Base-by-base conservation (phyloP, 1,140 invertebrate species). In the Heliconius hewitsoni region DNA sequence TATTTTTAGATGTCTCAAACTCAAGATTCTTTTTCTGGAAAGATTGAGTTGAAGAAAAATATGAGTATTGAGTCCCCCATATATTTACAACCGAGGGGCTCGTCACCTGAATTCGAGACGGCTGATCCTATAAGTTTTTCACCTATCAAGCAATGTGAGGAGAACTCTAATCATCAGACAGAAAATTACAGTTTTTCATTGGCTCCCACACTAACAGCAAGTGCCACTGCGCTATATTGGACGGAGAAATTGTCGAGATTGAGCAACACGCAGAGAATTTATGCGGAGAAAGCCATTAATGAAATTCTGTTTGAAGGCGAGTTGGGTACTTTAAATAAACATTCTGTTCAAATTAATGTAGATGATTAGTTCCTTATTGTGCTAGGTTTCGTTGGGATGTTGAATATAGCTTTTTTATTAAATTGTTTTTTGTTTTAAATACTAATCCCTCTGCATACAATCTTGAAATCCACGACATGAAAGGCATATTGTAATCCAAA, bases 261-360 rank as follows among this genome's bases (percentile, higher is more conserved):
- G 3, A 72, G 77, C 11, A 78, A 78, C n/a, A 72, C 77, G 13
- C 85, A 86, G 79, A 82, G 79, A 75, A 37, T 86, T 27, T 85
- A 80, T 13, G 85, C 85, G 8, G 81, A 86, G 39, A 86, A 85
- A 73, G 84, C 85, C 16, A 86, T 86, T 30, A 84, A 85, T 46
- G 84, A 86, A 52, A 73, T 86, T 1, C 70, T 85, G 5, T 78
- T 86, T 34, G 82, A 86, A 77, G 83, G 81, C 16, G 78, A 86
- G 73, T 60, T 86, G 11, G 83, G 82, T 0, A 85, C 81, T 76
- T 76, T 86, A 70, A 72, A 78, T 39, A 86, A 79, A 72, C n/a
- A 76, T 55, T 84, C 83, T 4, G 80, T 86, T 0, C 78, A 76
- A 79, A 84, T 86, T 50, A 84, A 84, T 74, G 57, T 80, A 55